Evolutionary conservation across 92 coral and sea anemone genomes (phyloP).

Genomic region (Scolanthus callimorphus): DNA sequence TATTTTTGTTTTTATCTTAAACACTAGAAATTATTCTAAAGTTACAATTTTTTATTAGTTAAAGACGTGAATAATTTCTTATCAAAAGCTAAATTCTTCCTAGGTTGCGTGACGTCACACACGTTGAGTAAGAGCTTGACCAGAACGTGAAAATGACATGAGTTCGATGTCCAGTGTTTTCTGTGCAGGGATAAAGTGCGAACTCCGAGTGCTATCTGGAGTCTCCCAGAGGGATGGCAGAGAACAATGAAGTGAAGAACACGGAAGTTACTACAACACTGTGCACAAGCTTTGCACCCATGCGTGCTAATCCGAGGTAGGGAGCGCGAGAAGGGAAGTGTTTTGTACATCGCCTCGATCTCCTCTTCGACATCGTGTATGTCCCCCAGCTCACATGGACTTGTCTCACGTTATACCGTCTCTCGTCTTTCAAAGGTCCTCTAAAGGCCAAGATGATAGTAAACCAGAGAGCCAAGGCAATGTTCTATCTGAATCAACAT

Average conservation of each 20-base stretch:
- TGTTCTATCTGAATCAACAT: conserved; percentile 5
- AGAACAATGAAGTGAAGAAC: conserved; percentile 42
- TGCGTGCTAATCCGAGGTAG: no score
- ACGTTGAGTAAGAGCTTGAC: conserved; percentile 2
- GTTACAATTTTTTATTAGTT: no score
- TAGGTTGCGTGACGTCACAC: conserved; percentile 54
- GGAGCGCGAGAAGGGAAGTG: no score
- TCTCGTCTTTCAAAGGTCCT: conserved; percentile 37
- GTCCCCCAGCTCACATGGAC: no score
- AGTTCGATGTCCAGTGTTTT: not conserved
- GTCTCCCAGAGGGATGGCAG: conserved; percentile 37
- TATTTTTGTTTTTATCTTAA: no score
- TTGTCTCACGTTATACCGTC: no score
- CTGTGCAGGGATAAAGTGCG: not conserved
- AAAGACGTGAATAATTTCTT: not conserved
- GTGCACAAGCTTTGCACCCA: no score
- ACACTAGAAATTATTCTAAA: no score
- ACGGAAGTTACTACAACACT: conserved; percentile 67
- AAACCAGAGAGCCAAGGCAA: conserved; percentile 11
- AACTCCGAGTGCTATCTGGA: not conserved
- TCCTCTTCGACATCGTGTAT: no score
- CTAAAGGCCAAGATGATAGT: conserved; percentile 23
- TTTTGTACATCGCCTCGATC: no score
- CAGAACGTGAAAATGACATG: not conserved
- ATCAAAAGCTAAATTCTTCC: conserved; percentile 30